Base-by-base conservation (phyloP, 2,113 vertebrate species). In the Setophaga coronata region DNA sequence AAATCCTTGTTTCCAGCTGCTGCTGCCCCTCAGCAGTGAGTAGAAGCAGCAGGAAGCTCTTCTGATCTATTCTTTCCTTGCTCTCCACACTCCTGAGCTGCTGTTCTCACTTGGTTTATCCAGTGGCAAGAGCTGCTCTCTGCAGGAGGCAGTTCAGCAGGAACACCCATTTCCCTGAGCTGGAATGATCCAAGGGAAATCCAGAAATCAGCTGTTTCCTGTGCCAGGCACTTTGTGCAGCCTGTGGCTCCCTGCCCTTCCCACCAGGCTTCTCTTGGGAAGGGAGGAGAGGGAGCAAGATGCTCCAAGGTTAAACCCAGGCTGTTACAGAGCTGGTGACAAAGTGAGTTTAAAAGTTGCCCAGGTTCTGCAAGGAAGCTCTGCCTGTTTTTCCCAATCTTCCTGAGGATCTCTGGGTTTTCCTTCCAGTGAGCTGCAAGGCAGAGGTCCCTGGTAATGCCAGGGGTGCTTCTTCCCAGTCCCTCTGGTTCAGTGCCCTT, bases 321-420 rank as follows among this genome's bases (percentile, higher is more conserved):
- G 69, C 38, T 2, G 1, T 42, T 23, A 9, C 28, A 62, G 77
- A 53, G 56, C 64, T 71, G 83, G 18, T 18, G 53, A 50, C 47
- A 43, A 45, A 65, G 8, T 1, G 31, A 79, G 13, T 77, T 77
- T 42, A 8, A 43, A 54, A 72, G 40, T 14, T 89, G 36, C 26
- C 12, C 31, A 8, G 34, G 43, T 40, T 83, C 48, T 4, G 2
- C 9, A 1, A 6, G 34, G 92, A 19, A 43, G 42, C 45, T 82
- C 14, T 87, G 72, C 17, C 14, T 0, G 0, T 18, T 21, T 40
- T 73, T 58, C 33, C 34, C 15, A 0, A 0, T 18, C 38, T 47
- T 71, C 78, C 36, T 17, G 0, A 1, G 0, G n/a, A 24, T 38
- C n/a, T 42, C 84, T 36, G 70, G 40, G 45, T 62, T 76, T 50